Percentiles rank a stretch among this genome's conserved stretches.
These are phyloP conservation scores for Lethrus apterus DNA, from an alignment of 1,140 invertebrate species.

Conservation along the genomic window DNA sequence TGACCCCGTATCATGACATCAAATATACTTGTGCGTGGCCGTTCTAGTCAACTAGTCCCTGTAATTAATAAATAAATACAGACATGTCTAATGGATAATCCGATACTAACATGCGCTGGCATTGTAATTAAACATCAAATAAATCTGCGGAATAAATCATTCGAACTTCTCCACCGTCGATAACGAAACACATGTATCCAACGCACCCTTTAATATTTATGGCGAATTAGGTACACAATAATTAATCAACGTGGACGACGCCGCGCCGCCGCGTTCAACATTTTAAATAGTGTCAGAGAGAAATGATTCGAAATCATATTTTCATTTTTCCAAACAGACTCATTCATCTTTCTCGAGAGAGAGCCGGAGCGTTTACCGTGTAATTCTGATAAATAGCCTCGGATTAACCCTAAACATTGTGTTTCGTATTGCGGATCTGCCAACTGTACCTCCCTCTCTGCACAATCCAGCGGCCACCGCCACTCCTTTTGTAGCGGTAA, in stretches of 20 bases:
- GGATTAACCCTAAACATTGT: conserved; percentile 17
- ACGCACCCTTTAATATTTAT: conserved; percentile 3
- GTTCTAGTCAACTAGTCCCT: no score
- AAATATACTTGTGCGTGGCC: no score
- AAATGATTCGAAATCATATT: conserved; percentile 26
- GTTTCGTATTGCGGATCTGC: conserved; percentile 5
- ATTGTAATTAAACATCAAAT: no score
- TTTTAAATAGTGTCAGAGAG: conserved; percentile 21
- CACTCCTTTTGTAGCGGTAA: not conserved
- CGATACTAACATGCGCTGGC: no score
- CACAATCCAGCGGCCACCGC: not conserved
- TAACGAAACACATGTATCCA: not conserved
- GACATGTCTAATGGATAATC: no score
- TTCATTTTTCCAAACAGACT: conserved; percentile 26
- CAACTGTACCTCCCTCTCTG: not conserved
- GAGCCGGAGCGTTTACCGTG: conserved; percentile 4
- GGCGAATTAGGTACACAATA: conserved; percentile 5
- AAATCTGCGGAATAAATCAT: no score
- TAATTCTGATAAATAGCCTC: conserved; percentile 19
- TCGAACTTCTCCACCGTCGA: no score
- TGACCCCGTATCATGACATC: no score
- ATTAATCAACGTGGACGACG: no score
- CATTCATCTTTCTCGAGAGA: conserved; percentile 23
- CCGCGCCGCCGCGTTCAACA: conserved; percentile 7
- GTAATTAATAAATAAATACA: no score